Conservation (phyloP, 2,888 invertebrate genomes). For the Caenorhabditis sp. region DNA sequence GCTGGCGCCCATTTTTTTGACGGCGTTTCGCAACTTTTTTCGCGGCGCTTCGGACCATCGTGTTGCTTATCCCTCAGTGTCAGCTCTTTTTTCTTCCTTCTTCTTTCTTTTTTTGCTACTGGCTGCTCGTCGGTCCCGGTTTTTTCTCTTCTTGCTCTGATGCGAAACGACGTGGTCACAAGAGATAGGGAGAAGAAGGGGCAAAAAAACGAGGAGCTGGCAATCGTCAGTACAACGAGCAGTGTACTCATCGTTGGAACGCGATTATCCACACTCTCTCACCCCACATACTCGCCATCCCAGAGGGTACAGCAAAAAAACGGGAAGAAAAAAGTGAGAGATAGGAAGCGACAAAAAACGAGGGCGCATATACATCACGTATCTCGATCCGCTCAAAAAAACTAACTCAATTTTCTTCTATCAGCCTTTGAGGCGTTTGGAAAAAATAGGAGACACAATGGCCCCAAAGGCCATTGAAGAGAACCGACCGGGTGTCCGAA, state of each 20-base stretch:
- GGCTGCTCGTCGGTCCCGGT: constrained; percentile 42
- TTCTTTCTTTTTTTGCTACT: constrained; percentile 41
- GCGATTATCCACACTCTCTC: constrained; percentile 63
- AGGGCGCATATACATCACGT: constrained; percentile 58
- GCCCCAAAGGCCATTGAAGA: constrained; percentile 43
- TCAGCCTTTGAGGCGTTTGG: constrained; percentile 47
- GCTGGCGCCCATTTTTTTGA: constrained; percentile 41
- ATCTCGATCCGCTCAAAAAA: constrained; percentile 56
- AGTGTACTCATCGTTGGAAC: constrained; percentile 65
- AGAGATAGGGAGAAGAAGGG: constrained; percentile 58
- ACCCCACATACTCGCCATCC: constrained; percentile 33
- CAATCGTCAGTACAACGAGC: constrained; percentile 63
- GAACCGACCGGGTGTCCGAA: constrained; percentile 48
- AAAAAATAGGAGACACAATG: constrained; percentile 52
- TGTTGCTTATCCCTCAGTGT: constrained; percentile 56
- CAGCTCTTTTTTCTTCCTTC: constrained; percentile 55
- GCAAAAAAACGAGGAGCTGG: constrained; percentile 54
- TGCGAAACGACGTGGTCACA: constrained; percentile 62
- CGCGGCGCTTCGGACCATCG: constrained; percentile 47
- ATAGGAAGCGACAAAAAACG: constrained; percentile 46
- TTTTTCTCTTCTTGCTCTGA: constrained; percentile 59
- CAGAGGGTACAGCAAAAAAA: constrained; percentile 46
- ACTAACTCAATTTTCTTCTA: constrained; percentile 61
- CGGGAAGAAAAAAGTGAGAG: constrained; percentile 44
- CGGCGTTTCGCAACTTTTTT: constrained; percentile 61